Conservation (phyloP, 2,113 vertebrate genomes). For the Pica pica region DNA sequence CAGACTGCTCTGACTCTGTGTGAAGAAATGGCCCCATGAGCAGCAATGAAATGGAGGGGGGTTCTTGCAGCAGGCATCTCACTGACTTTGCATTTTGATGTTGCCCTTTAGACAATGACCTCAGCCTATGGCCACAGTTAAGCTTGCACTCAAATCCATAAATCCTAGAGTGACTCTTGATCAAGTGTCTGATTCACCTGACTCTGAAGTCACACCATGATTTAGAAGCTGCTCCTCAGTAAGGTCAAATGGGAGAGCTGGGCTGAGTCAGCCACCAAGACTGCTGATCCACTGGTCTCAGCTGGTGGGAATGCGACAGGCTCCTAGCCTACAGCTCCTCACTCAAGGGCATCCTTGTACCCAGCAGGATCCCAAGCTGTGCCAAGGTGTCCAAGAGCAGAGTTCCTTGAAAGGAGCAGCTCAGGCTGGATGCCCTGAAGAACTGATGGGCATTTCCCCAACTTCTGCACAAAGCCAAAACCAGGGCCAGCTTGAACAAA, state of each 20-base stretch:
- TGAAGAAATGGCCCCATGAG: not conserved
- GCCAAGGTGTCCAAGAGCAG: not conserved
- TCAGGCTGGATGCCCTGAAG: not conserved
- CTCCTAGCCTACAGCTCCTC: not conserved
- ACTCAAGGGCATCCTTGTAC: not conserved
- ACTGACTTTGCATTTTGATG: not conserved
- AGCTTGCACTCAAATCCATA: not conserved
- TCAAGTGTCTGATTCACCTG: not conserved
- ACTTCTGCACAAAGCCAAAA: not conserved
- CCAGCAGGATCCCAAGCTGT: not conserved
- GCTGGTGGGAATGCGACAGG: not conserved
- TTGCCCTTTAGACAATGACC: not conserved
- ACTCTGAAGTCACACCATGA: not conserved
- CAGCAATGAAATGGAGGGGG: not conserved
- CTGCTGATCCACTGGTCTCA: not conserved
- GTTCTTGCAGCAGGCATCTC: not conserved
- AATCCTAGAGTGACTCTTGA: not conserved
- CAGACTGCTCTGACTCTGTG: rapidly evolving
- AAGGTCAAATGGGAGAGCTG: not conserved
- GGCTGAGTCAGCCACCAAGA: not conserved
- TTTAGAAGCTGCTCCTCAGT: not conserved
- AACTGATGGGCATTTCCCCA: not conserved
- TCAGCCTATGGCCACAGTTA: not conserved
- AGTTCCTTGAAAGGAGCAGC: not conserved
- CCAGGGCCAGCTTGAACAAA: not conserved